Conservation (phyloP, 2,888 invertebrate genomes). For the Phyto melanocephala region DNA sequence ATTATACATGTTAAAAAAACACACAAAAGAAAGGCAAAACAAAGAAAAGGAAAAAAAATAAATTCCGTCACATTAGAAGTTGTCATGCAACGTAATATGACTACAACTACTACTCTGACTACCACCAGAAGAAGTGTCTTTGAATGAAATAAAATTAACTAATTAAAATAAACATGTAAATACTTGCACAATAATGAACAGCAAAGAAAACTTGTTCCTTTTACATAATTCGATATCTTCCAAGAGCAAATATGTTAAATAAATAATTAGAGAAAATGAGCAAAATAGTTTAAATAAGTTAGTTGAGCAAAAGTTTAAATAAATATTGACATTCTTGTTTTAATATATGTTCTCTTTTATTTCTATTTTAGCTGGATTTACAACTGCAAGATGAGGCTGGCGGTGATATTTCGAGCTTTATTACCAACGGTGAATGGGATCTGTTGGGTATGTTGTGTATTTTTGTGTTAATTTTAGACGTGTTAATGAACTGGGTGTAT, state of each 20-base stretch:
- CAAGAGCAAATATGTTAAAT: conserved; percentile 39
- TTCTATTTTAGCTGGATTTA: conserved; percentile 89
- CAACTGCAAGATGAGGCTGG: conserved; percentile 94
- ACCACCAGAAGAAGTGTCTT: background rate
- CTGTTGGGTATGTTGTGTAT: conserved; percentile 88
- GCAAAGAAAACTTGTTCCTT: background rate
- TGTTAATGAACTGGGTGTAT: conserved; percentile 38
- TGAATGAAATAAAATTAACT: background rate
- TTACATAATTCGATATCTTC: background rate
- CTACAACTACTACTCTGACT: background rate
- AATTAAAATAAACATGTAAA: conserved; percentile 3
- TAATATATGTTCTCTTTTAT: conserved; percentile 45
- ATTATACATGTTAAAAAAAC: background rate
- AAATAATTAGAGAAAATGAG: conserved; percentile 43
- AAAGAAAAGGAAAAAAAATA: background rate
- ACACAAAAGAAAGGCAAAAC: background rate
- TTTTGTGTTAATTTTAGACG: conserved; percentile 7
- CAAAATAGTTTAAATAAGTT: conserved; percentile 7
- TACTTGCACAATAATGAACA: background rate
- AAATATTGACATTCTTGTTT: conserved; percentile 29
- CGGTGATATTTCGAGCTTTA: conserved; percentile 98
- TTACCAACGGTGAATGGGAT: conserved; percentile 99
- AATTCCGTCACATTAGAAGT: background rate
- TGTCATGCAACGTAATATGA: background rate
- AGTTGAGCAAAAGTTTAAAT: conserved; percentile 15